Evolutionary conservation across 2,113 vertebrate genomes (phyloP).

Genomic region (Tretioscincus oriximinensis): DNA sequence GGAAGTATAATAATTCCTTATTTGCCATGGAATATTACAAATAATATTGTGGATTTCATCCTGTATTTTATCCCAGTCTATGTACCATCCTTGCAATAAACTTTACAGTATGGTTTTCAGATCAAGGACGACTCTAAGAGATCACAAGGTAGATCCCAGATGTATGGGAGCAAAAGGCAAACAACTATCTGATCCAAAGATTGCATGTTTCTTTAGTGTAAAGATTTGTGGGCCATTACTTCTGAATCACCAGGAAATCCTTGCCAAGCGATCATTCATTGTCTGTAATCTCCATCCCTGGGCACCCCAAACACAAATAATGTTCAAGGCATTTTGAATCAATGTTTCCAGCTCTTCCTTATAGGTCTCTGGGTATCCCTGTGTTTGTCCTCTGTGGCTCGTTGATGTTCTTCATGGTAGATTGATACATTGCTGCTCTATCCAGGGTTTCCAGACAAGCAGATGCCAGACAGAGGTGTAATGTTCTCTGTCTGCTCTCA

Average conservation of each 20-base stretch:
- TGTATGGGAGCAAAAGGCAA: neutral
- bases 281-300: neutral
- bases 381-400: neutral
- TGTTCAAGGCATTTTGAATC: constrained; percentile 8
- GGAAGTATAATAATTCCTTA: too few relatives aligned
- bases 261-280: neutral
- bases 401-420: constrained; percentile 2
- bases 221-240: neutral
- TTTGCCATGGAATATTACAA: too few relatives aligned
- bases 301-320: neutral
- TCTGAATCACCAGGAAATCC: neutral
- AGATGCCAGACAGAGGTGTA: constrained; percentile 34
- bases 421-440: constrained; percentile 31
- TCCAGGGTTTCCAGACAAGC: constrained; percentile 40
- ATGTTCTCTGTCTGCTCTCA: constrained; percentile 41
- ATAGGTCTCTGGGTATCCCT: constrained; percentile 1
- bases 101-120: neutral
- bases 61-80: too few relatives aligned
- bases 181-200: neutral
- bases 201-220: neutral
- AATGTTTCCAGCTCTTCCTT: constrained; percentile 15
- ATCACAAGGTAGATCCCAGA: neutral
- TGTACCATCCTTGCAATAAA: neutral
- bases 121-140: neutral
- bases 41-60: too few relatives aligned